Base-by-base conservation (phyloP, 2,888 invertebrate genomes). In the Heliconius erato region DNA sequence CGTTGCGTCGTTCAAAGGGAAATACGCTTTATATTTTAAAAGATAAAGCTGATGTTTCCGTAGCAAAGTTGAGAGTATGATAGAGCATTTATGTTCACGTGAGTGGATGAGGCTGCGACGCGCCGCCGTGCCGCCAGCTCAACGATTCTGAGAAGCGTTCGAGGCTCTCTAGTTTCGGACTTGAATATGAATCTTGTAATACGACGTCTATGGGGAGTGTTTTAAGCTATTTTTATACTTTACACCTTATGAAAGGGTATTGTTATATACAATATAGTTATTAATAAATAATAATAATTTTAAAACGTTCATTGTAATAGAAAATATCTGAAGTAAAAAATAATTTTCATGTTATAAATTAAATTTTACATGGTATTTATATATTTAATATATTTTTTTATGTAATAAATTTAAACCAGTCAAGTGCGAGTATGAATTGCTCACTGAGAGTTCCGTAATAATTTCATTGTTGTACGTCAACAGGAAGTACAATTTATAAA, bases 21-120 rank as follows among this genome's bases (percentile, higher is more conserved):
- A 87, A 91, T 94, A 88, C 92, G 90, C 89, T 93, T 89, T 94
- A 91, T 87, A 89, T 82, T 86, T 86, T 87, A 85, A 79, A 85
- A 65, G 83, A 85, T 93, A 91, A 91, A 91, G 89, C 88, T 89
- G 85, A 87, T 86, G 89, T 92, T 95, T 86, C 87, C 86, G 79
- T 86, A 90, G 87, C 86, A 87, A 83, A 84, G 79, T 68, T 85
- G 87, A 91, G 91, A 92, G 92, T 92, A 93, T 93, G 94, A 94
- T 94, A 95, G 93, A 95, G 93, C 95, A 93, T 95, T 94, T 95
- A 94, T 93, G 92, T 95, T 94, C 95, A 94, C 94, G 94, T 94
- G 95, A 95, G 95, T 95, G 95, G 94, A 93, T 93, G 95, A 94
- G 95, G 94, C 95, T 95, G 94, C 94, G 94, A 90, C 94, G 93